Evolutionary conservation across 2,888 invertebrate genomes (phyloP), one percentile per base, ranked within the genome.

Genomic region (Xestia rhomboidea): DNA sequence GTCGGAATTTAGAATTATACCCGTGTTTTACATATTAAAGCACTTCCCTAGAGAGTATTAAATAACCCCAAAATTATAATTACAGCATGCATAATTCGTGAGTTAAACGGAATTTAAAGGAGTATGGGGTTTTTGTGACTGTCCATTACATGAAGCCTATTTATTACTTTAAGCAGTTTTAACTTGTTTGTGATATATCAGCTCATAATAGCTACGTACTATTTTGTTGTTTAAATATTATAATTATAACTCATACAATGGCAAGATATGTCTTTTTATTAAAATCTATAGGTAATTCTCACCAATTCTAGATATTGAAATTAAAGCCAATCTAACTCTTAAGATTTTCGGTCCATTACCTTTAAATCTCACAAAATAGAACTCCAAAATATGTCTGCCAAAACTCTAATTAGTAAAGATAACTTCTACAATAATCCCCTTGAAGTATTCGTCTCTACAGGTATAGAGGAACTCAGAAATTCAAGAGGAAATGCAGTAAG

Each of bases 401-500:
- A 18, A 66, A 11, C 15, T 15, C 13, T 34, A 0, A 24, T 34
- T n/a, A 27, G 0, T 8, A 70, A 27, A 3, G 44, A n/a, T 18
- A 71, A 88, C 80, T 79, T 83, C 87, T 79, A 74, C 75, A 86
- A 92, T 94, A 92, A 94, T 92, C 86, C 90, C 93, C 91, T 88
- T 88, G 87, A 92, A 95, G 94, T 93, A 89, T 94, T 81, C 92
- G 93, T 75, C 87, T 95, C 91, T 90, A 93, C 95, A 96, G 97
- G 96, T 94, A 94, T 93, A 90, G 97, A 95, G 95, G 96, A 95
- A 92, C 95, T 89, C 93, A 95, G 91, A 95, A 95, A 92, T 89
- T 96, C 92, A 96, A 96, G 94, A 95, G 94, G 95, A 95, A 96
- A 90, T 95, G 94, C 91, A 92, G 94, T 85, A 91, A 94, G 84